Evolutionary conservation across 2,113 vertebrate genomes (phyloP), one percentile per base, ranked within the genome.

Genomic region (Carlito syrichta): DNA sequence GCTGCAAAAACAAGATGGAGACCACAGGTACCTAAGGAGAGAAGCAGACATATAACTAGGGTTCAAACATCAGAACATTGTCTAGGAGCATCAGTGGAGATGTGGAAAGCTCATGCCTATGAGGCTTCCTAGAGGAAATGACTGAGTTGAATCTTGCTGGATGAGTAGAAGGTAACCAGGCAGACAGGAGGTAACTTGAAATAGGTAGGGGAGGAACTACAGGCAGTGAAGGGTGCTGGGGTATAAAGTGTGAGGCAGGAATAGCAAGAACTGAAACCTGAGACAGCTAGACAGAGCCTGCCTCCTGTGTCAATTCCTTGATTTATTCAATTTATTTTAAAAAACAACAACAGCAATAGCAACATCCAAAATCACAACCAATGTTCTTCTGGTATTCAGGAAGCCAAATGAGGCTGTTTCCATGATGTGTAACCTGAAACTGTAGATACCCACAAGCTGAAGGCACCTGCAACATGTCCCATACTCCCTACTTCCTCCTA

Each of bases 291-390:
- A 48, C 25, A 58, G 48, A 63, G 1, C 69, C 50, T 63, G 1
- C 2, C 0, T n/a, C 9, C 0, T 6, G 27, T 8, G 35, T 27
- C 54, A 3, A 3, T 56, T 38, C 27, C 50, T 48, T 77, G 10
- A 23, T 58, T 76, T 40, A n/a, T 17, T 52, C 45, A 14, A 9
- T n/a, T 25, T 17, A n/a, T 78, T 79, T 77, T 30, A 60, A 45
- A 85, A 81, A 68, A 6, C 63, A 66, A 30, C 30, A 32, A 12
- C n/a, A 81, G 4, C 66, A 48, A 5, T n/a, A 50, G 20, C 32
- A 35, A 60, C 13, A 27, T 7, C 73, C 17, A 2, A 3, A 30
- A 5, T 32, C 32, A 12, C 32, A 17, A 30, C 40, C 60, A 32
- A 8, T n/a, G 73, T 86, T 73, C 25, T 52, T 71, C 58, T 63